Evolutionary conservation across 2,888 invertebrate species (phyloP), one percentile per base, ranked within the genome.

Genomic region (Andrena marginata): DNA sequence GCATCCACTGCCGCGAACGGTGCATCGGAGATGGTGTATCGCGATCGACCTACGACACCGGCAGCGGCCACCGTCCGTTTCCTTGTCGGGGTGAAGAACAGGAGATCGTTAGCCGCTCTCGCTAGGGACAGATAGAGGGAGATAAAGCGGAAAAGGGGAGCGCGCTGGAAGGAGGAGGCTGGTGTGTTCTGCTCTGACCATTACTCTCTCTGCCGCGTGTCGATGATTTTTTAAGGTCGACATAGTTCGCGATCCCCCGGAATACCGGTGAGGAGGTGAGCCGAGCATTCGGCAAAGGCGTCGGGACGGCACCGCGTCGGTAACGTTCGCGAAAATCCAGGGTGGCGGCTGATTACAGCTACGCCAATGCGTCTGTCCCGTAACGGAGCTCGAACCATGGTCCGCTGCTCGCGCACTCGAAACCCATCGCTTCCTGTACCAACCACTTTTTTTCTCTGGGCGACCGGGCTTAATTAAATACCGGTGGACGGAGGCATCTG

Each of bases 381-480:
- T 89, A 90, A 90, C 89, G 89, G 89, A 77, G 80, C 84, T 81
- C 78, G 84, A 76, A 84, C 77, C 75, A 86, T 86, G 87, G 75
- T 85, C 59, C 79, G 85, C 65, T 89, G 85, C 80, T 71, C 78
- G 82, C 80, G 78, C 79, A 88, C 84, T 86, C 89, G 80, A 89
- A 88, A 89, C 90, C 84, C 89, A 88, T 89, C 81, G 85, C 89
- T 89, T 89, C 89, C 90, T 87, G 89, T 78, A 84, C 67, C 85
- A 85, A 79, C 84, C 71, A 83, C 90, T 90, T 90, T 87, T 42
- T 89, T 89, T 80, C 70, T 62, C 48, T 65, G 70, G 72, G 51
- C 70, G 65, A 70, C 73, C 71, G 62, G 85, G 80, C 77, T 88
- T 89, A 85, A 88, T 89, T 89, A 86, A 90, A 90, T 90, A 83